Conservation (phyloP, 2,797 vertebrate genomes). For the Trachurus trachurus region DNA sequence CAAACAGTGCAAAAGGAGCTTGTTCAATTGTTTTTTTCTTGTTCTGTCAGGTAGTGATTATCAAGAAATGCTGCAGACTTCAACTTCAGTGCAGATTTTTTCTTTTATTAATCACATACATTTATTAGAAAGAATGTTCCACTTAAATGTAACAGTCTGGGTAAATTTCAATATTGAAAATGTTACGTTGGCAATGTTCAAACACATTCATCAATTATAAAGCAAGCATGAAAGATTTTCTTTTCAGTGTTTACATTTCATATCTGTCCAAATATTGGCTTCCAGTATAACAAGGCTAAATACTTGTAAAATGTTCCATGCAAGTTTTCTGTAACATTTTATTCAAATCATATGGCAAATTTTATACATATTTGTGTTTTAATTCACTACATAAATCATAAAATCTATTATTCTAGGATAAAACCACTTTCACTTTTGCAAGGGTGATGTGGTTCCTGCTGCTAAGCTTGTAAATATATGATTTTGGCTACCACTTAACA, state of each 20-base stretch:
- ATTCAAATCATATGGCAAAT: not conserved
- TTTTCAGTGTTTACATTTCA: not conserved
- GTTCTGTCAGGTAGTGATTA: not conserved
- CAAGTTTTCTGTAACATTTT: not conserved
- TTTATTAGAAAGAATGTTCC: not conserved
- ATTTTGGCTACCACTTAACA: not conserved
- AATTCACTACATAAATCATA: not conserved
- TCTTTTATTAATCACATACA: not conserved
- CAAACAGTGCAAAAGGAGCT: not conserved
- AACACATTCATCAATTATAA: not conserved
- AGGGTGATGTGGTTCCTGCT: not conserved
- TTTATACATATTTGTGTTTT: not conserved
- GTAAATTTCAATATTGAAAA: not conserved
- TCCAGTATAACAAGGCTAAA: not conserved
- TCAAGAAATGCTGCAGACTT: not conserved
- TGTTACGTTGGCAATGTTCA: not conserved
- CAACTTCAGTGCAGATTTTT: not conserved
- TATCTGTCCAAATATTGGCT: not conserved
- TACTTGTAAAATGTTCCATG: not conserved
- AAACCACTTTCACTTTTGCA: not conserved
- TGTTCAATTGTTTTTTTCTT: constrained; percentile 12
- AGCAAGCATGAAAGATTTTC: not conserved
- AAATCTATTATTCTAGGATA: not conserved
- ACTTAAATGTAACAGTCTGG: not conserved
- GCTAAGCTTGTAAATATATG: not conserved